Evolutionary conservation across 2,888 invertebrate species (phyloP).

Genomic region (Elysia crispata): DNA sequence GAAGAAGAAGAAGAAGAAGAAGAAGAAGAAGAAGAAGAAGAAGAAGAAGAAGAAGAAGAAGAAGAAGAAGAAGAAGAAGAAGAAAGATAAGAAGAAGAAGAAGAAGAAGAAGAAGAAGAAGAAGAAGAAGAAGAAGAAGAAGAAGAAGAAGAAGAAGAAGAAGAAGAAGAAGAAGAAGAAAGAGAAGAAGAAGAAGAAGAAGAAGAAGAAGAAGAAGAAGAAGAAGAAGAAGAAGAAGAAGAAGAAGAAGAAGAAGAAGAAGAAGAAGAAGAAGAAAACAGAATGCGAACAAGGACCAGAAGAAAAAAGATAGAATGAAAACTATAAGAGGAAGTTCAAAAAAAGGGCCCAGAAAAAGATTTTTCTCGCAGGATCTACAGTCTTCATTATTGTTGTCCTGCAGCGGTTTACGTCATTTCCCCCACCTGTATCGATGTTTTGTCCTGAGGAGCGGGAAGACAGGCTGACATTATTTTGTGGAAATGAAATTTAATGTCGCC

Average conservation of each 20-base stretch:
- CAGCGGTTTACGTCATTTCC: too few relatives aligned
- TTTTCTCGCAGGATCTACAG: too few relatives aligned
- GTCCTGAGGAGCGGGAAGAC: too few relatives aligned
- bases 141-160: neutral
- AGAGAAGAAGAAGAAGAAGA: neutral
- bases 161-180: neutral
- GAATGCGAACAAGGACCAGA: neutral
- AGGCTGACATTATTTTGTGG: too few relatives aligned
- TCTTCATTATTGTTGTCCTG: too few relatives aligned
- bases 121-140: too few relatives aligned
- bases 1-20: too few relatives aligned
- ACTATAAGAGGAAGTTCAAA: too few relatives aligned
- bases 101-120: too few relatives aligned
- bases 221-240: neutral
- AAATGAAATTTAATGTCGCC: too few relatives aligned
- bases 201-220: neutral
- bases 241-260: neutral
- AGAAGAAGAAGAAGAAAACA: neutral
- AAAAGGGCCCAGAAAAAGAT: too few relatives aligned
- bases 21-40: neutral
- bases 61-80: neutral
- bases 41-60: neutral
- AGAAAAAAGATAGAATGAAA: neutral
- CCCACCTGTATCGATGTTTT: too few relatives aligned
- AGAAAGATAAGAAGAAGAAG: neutral